Base-by-base conservation (phyloP, 2,888 invertebrate species). In the Pimpla rufipes region DNA sequence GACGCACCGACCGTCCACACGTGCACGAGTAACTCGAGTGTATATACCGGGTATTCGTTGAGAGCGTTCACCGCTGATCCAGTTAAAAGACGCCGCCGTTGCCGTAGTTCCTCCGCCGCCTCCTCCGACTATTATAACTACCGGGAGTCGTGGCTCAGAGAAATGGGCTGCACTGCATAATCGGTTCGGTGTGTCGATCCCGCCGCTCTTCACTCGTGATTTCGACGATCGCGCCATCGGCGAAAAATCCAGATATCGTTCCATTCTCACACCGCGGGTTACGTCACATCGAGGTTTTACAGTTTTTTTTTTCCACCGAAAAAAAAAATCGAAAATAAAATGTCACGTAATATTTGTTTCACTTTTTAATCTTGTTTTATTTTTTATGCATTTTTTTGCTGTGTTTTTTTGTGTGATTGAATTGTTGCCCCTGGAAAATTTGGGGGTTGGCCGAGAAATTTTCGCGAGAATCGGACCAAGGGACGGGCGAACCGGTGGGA, bases 51-150 rank as follows among this genome's bases (percentile, higher is more conserved):
- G 77, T 77, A 80, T 62, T 80, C 83, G 68, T 73, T 62, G 62
- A 62, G 83, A 83, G 73, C 83, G 73, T 83, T 83, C 76, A 83
- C 83, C 79, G 76, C 76, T 73, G 83, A 83, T 83, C 83, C 83
- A 83, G 80, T 83, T 83, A 76, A 83, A 83, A 83, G 67, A 80
- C 71, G 73, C 73, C 62, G 74, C 74, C 35, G 35, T 35, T 35
- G 57, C 40, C 18, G 45, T n/a, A 74, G 40, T 62, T 77, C 45
- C 77, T 73, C 29, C 62, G 2, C 29, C 29, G 2, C 29, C 29
- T 29, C 29, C 29, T 47, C 57, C 64, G 35, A 68, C 68, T 16
- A 37, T 62, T 10, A 16, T 16, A 66, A 66, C 66, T 23, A 62
- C 70, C 67, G 64, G 47, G 66, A 67, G 64, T 57, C 23, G 62